Conservation (phyloP, 2,888 invertebrate genomes). For the Clivina fossor region DNA sequence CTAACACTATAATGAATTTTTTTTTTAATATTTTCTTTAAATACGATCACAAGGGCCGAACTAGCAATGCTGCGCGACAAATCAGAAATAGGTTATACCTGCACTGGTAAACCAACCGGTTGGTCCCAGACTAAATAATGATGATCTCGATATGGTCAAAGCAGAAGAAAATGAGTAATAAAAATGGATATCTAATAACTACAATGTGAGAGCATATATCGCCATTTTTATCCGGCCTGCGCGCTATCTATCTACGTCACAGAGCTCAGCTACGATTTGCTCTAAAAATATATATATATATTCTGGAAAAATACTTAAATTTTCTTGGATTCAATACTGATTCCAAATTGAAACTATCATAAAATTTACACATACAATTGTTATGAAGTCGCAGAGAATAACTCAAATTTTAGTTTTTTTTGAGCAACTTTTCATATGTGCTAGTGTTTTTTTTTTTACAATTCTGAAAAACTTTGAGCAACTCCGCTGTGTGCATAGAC, state of each 20-base stretch:
- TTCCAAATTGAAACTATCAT: too few species aligned
- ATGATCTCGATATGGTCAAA: conserved; percentile 31
- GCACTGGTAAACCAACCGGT: conserved; percentile 33
- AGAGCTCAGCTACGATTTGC: too few species aligned
- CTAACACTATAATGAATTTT: conserved; percentile 13
- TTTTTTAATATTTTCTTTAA: conserved; percentile 10
- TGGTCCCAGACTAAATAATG: conserved; percentile 33
- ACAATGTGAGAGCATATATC: conserved; percentile 22
- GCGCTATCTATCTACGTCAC: conserved; percentile 7
- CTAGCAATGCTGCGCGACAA: conserved; percentile 34
- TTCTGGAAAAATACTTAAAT: too few species aligned
- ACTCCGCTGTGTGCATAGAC: too few species aligned
- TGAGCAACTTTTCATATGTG: too few species aligned
- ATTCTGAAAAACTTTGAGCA: too few species aligned
- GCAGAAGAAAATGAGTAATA: conserved; percentile 13
- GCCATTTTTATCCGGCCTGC: conserved; percentile 22
- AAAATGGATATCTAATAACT: neutral
- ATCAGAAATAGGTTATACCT: conserved; percentile 31
- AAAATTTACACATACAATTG: too few species aligned
- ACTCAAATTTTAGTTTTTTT: too few species aligned
- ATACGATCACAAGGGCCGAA: conserved; percentile 33
- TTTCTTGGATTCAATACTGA: too few species aligned
- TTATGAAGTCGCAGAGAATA: too few species aligned
- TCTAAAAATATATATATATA: too few species aligned
- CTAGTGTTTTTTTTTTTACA: too few species aligned